These are phyloP conservation scores for Aphelocoma californica DNA, from an alignment of 2,797 vertebrate species.

Conservation along the genomic window DNA sequence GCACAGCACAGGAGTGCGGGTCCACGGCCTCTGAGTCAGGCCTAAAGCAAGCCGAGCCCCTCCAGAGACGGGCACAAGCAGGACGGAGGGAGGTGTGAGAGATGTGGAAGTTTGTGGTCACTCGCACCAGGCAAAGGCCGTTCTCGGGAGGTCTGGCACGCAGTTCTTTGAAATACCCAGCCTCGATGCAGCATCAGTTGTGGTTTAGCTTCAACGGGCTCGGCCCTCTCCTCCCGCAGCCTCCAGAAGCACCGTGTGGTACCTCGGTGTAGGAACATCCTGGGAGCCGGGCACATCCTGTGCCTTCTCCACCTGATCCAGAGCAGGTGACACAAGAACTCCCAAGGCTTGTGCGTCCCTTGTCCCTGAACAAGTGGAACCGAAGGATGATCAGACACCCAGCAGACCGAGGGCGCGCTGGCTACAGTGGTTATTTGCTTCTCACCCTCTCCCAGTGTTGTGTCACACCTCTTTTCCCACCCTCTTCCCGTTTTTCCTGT, in stretches of 20 bases:
- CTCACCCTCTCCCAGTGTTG: background rate
- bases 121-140: background rate
- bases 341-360: accelerated
- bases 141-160: background rate
- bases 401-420: background rate
- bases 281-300: background rate
- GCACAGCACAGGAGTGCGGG: background rate
- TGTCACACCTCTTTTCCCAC: background rate
- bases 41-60: background rate
- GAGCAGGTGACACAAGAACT: background rate
- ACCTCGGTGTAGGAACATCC: background rate
- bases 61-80: accelerated
- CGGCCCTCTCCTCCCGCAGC: background rate
- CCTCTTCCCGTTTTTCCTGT: background rate
- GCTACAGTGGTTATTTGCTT: too few relatives aligned
- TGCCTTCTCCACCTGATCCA: background rate
- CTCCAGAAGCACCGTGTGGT: background rate
- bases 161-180: background rate
- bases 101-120: accelerated
- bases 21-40: accelerated
- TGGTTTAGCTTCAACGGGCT: accelerated
- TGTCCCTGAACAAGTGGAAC: too few relatives aligned
- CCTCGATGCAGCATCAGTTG: accelerated
- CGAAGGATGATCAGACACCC: background rate
- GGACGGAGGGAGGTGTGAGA: background rate